Conservation (phyloP, 2,797 vertebrate genomes). For the Thalassophryne amazonica region DNA sequence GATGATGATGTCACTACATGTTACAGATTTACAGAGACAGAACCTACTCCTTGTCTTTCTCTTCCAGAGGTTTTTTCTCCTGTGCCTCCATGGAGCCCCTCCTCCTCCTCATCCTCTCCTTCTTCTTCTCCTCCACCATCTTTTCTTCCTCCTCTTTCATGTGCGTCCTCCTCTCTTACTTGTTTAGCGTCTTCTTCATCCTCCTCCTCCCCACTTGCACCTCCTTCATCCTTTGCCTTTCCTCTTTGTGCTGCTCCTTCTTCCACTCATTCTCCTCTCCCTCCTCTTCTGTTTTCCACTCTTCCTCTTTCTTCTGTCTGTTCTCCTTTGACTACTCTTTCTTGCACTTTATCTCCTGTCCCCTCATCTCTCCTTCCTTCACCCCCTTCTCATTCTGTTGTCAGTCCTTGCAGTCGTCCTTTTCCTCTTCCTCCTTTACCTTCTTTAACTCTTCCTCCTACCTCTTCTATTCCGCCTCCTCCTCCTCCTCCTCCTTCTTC, state of each 20-base stretch:
- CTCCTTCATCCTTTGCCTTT: background rate
- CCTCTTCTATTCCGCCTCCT: background rate
- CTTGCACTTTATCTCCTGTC: background rate
- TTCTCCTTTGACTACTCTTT: background rate
- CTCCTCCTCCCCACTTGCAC: background rate
- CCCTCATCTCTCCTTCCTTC: background rate
- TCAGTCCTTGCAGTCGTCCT: too few species aligned
- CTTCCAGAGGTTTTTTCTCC: background rate
- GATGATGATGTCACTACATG: too few species aligned
- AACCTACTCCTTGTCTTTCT: background rate
- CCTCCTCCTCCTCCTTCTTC: slow-evolving; percentile 2
- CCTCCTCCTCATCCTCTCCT: background rate
- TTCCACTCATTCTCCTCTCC: background rate
- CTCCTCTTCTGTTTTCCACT: background rate
- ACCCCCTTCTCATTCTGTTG: background rate
- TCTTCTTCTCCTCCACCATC: background rate
- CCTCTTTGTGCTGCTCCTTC: background rate
- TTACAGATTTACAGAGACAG: too few species aligned
- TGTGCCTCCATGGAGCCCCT: background rate
- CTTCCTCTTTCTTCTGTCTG: background rate
- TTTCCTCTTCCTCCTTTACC: background rate
- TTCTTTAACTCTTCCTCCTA: background rate
- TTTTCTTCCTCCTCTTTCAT: background rate
- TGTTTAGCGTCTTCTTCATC: too few species aligned
- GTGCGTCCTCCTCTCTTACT: too few species aligned